Conservation (phyloP, 2,113 vertebrate species). For the Ploceus nigricollis region DNA sequence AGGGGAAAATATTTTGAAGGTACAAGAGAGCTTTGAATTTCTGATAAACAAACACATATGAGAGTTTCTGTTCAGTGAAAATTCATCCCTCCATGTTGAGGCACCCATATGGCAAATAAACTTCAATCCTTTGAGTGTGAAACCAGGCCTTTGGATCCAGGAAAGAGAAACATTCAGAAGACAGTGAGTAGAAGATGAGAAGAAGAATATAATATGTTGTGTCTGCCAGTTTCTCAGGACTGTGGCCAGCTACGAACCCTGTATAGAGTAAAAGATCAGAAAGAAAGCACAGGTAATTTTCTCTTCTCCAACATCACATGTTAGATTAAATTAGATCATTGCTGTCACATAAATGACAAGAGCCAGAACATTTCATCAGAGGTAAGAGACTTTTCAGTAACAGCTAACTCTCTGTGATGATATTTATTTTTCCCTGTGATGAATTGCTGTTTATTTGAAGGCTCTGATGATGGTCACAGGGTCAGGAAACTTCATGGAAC, state of each 20-base stretch:
- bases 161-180: not conserved
- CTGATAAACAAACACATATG: conserved; percentile 17
- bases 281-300: not conserved
- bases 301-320: not conserved
- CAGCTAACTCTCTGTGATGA: not conserved
- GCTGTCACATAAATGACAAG: not conserved
- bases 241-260: not conserved
- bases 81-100: not conserved
- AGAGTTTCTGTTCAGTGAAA: not conserved
- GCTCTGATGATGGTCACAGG: not conserved
- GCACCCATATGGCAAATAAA: not conserved
- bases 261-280: not conserved
- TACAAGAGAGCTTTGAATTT: not conserved
- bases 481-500: not conserved
- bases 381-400: not conserved
- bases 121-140: not conserved
- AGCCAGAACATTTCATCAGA: not conserved
- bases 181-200: not conserved
- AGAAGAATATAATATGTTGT: not conserved
- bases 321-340: not conserved
- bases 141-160: not conserved
- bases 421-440: not conserved
- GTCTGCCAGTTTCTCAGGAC: not conserved
- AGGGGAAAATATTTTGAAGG: conserved; percentile 32
- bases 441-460: not conserved